phyloP scores from a whole-genome alignment of 23 tunicate species.

The Styela clava region DNA sequence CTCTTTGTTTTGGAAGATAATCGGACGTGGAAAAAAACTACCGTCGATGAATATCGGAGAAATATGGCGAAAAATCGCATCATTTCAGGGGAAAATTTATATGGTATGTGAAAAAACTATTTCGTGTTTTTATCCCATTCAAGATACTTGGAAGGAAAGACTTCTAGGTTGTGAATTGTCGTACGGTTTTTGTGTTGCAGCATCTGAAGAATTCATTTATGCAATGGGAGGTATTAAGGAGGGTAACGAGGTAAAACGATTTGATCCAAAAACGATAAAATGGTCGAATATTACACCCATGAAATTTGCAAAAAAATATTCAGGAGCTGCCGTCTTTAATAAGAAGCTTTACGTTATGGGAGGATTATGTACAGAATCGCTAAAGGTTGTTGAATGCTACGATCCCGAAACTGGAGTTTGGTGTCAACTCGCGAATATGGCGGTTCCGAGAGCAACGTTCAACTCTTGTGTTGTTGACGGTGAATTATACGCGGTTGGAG shows the following conservation, averaged over 20 bases:
- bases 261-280: background rate
- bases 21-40: background rate
- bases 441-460: background rate
- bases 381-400: background rate
- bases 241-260: background rate
- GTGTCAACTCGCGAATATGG: background rate
- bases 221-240: background rate
- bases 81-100: background rate
- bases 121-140: background rate
- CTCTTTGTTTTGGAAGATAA: background rate
- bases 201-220: background rate
- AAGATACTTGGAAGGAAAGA: background rate
- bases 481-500: background rate
- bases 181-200: background rate
- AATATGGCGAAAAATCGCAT: background rate
- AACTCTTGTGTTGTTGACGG: background rate
- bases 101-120: background rate
- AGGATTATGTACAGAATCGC: no score
- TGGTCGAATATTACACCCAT: background rate
- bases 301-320: background rate
- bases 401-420: background rate
- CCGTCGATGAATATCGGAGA: background rate
- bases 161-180: background rate
- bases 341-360: background rate
- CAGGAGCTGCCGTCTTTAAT: background rate